These are phyloP conservation scores for Panagrolaimus sp. DNA, from an alignment of 1,140 invertebrate genomes.

Conservation along the genomic window DNA sequence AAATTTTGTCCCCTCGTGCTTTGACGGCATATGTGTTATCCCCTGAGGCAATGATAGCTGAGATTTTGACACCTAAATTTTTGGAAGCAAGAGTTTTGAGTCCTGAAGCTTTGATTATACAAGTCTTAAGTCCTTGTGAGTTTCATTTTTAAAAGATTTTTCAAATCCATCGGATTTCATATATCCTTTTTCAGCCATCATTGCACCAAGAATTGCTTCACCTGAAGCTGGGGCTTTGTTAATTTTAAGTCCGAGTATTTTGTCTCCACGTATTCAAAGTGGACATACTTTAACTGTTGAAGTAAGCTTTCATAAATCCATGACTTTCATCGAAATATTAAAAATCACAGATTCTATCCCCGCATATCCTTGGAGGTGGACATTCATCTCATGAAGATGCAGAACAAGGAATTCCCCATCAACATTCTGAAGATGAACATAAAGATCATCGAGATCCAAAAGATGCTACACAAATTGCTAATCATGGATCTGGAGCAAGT, in stretches of 20 bases:
- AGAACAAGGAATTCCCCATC: background rate
- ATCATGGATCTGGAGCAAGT: no score
- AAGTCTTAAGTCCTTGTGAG: conserved; percentile 22
- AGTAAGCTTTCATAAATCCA: background rate
- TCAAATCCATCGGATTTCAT: no score
- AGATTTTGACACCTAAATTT: conserved; percentile 28
- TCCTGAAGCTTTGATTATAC: conserved; percentile 26
- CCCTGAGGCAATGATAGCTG: conserved; percentile 23
- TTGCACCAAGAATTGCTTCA: conserved; percentile 3
- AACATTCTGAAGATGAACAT: conserved; percentile 4
- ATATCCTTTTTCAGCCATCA: background rate
- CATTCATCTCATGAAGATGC: conserved; percentile 10
- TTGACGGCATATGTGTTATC: background rate
- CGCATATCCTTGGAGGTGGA: conserved; percentile 13
- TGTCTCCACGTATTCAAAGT: conserved; percentile 6
- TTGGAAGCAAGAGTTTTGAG: conserved; percentile 22
- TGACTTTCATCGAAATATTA: background rate
- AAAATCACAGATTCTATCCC: conserved; percentile 3
- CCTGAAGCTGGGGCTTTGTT: conserved; percentile 4
- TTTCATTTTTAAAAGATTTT: no score
- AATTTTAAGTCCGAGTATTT: conserved; percentile 3
- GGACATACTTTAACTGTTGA: conserved; percentile 8
- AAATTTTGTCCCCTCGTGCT: conserved; percentile 19
- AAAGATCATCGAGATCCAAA: no score
- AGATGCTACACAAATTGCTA: no score